Conservation (phyloP, 2,113 vertebrate genomes). For the Maccullochella peelii region DNA sequence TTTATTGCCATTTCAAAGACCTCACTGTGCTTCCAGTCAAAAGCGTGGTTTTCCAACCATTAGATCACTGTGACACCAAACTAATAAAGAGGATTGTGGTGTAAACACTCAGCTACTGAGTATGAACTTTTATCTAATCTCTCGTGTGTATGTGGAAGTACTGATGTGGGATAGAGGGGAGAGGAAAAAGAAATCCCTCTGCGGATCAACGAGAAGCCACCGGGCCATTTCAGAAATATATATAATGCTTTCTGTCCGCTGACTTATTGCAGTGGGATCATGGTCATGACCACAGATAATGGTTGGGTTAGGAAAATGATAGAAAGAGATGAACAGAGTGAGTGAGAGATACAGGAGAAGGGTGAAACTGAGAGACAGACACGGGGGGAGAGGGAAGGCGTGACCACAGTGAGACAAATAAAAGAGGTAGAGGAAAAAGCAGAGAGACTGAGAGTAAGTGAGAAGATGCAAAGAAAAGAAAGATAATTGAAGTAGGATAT, state of each 20-base stretch:
- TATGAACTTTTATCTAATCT: slow-evolving; percentile 51
- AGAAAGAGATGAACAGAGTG: neutral
- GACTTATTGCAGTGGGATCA: slow-evolving; percentile 1
- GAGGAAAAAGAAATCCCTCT: slow-evolving; percentile 30
- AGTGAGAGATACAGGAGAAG: neutral
- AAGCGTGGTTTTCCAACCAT: slow-evolving; percentile 37
- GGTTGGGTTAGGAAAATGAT: neutral
- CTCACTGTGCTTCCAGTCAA: slow-evolving; percentile 41
- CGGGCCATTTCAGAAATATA: slow-evolving; percentile 27
- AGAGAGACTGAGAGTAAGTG: neutral
- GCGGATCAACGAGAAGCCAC: slow-evolving; percentile 34
- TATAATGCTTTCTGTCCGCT: slow-evolving; percentile 1
- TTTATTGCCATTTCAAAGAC: slow-evolving; percentile 45
- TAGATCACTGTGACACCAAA: slow-evolving; percentile 38
- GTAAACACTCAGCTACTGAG: slow-evolving; percentile 55
- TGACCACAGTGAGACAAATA: no score
- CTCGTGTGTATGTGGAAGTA: slow-evolving; percentile 12
- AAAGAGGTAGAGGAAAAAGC: neutral
- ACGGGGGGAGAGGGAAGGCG: neutral
- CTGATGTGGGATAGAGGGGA: slow-evolving; percentile 34
- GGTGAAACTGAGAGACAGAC: neutral
- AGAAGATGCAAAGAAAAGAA: neutral
- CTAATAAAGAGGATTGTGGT: no score
- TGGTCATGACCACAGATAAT: slow-evolving; percentile 37
- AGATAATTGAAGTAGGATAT: neutral